Evolutionary conservation across 2,797 vertebrate species (phyloP).

Genomic region (Anguilla obscura): DNA sequence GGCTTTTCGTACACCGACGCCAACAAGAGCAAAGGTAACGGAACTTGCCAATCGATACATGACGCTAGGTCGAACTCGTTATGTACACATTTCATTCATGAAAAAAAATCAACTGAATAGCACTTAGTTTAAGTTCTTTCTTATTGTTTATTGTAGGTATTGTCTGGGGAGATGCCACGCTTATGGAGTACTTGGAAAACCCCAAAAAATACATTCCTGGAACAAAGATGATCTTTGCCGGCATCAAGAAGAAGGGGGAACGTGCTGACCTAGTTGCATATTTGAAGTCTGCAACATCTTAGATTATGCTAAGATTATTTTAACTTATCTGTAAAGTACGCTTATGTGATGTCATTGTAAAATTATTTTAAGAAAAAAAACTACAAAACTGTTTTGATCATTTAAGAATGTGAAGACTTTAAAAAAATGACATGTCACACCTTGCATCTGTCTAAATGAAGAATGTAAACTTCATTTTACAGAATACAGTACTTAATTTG

Average conservation of each 20-base stretch:
- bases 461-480: conserved; percentile 6
- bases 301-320: conserved; percentile 36
- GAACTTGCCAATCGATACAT: not conserved
- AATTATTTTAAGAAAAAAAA: not conserved
- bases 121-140: not conserved
- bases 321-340: conserved; percentile 24
- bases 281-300: conserved; percentile 80
- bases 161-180: conserved; percentile 74
- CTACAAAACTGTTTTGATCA: not conserved
- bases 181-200: conserved; percentile 84
- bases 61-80: not conserved
- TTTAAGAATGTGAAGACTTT: conserved; percentile 22
- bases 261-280: conserved; percentile 79
- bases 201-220: conserved; percentile 88
- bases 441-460: conserved; percentile 27
- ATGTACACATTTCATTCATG: not conserved
- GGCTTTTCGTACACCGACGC: conserved; percentile 78
- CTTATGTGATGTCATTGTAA: conserved; percentile 26
- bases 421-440: conserved; percentile 11
- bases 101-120: not conserved
- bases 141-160: conserved; percentile 65
- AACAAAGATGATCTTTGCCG: conserved; percentile 86
- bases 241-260: conserved; percentile 86
- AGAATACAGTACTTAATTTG: conserved; percentile 27
- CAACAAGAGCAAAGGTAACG: conserved; percentile 83